phyloP scores from a whole-genome alignment of 2,113 vertebrate species.

The Pyxicephalus adspersus region DNA sequence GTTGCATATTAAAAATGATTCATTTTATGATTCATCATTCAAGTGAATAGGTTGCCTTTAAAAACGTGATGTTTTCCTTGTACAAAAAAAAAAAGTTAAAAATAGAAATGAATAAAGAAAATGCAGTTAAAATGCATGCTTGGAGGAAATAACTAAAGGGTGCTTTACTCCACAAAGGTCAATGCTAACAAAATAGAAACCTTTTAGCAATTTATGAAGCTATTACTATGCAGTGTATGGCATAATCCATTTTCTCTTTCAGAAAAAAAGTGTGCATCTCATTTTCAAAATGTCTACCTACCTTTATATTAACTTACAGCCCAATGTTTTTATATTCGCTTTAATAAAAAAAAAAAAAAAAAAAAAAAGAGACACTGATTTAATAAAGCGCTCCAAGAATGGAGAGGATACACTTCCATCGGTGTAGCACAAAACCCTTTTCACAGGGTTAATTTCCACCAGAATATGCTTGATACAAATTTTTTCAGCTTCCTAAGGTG shows the following conservation, averaged over 20 bases:
- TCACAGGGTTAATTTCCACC: slow-evolving; percentile 12
- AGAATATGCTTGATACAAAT: slow-evolving; percentile 18
- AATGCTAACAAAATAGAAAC: slow-evolving; percentile 42
- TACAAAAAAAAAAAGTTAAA: not conserved
- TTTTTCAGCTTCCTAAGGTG: not conserved
- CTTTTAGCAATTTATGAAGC: slow-evolving; percentile 38
- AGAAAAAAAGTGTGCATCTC: not conserved
- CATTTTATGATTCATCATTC: no score
- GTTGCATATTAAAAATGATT: no score
- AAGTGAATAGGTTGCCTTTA: no score
- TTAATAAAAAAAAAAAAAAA: not conserved
- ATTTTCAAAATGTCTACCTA: not conserved
- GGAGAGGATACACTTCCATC: no score
- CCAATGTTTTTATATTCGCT: not conserved
- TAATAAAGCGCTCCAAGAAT: no score
- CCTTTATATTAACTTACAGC: not conserved
- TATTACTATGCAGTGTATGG: slow-evolving; percentile 28
- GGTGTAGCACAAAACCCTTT: slow-evolving; percentile 8
- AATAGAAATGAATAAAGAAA: not conserved
- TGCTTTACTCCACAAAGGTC: slow-evolving; percentile 15
- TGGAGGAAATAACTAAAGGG: slow-evolving; percentile 3
- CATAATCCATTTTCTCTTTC: slow-evolving; percentile 21
- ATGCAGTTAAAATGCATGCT: not conserved
- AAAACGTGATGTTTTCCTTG: no score
- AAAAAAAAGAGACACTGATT: no score